phyloP scores from a whole-genome alignment of 2,797 vertebrate genomes.

The Sebastes jordani region DNA sequence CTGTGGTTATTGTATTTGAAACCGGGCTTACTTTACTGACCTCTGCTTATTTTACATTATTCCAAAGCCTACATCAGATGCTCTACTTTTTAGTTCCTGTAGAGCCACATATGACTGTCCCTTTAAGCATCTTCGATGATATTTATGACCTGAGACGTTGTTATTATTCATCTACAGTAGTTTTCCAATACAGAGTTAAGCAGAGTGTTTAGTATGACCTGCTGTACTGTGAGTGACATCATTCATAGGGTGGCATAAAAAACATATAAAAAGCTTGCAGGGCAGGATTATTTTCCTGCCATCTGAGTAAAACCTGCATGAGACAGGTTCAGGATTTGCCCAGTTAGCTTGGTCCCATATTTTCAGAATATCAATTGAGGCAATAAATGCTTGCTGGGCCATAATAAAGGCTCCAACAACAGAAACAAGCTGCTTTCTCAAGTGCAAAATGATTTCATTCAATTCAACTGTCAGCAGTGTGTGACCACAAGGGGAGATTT shows the following conservation, averaged over 20 bases:
- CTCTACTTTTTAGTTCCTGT: background rate
- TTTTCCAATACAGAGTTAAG: background rate
- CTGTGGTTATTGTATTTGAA: background rate
- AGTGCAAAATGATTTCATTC: slow-evolving; percentile 31
- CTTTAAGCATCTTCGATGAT: background rate
- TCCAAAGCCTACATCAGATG: background rate
- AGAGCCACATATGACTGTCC: background rate
- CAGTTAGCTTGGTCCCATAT: slow-evolving; percentile 14
- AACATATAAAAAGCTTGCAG: background rate
- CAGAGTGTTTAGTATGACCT: background rate
- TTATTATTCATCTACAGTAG: background rate
- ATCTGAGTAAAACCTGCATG: slow-evolving; percentile 2
- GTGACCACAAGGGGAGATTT: slow-evolving; percentile 22
- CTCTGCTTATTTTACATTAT: background rate
- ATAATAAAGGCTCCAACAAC: slow-evolving; percentile 12
- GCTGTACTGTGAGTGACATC: background rate
- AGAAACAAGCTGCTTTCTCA: slow-evolving; percentile 6
- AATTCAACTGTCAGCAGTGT: background rate
- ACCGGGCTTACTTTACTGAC: background rate
- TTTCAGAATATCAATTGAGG: slow-evolving; percentile 19
- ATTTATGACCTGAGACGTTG: background rate
- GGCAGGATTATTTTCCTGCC: background rate
- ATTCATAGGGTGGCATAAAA: background rate
- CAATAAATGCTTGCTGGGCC: background rate
- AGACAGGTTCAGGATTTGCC: slow-evolving; percentile 9